phyloP scores from a whole-genome alignment of 2,888 invertebrate genomes.

The Bombylius major region DNA sequence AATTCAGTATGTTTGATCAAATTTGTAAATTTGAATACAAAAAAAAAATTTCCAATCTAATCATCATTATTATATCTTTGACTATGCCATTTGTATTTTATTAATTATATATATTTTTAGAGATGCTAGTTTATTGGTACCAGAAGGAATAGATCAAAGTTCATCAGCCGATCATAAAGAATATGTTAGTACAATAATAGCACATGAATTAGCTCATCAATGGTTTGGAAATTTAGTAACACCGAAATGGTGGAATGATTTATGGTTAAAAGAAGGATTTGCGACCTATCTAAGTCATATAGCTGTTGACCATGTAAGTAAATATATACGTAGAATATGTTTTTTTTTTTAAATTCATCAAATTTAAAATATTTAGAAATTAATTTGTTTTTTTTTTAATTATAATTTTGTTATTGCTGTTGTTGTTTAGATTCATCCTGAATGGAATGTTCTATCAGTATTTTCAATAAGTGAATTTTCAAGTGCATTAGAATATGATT shows the following conservation, averaged over 20 bases:
- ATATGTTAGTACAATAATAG: constrained; percentile 50
- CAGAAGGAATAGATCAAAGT: constrained; percentile 28
- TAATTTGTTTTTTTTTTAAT: background rate
- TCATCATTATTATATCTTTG: too few relatives aligned
- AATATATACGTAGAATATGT: background rate
- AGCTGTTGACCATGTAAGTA: constrained; percentile 26
- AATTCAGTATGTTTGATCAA: too few relatives aligned
- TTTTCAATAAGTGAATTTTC: constrained; percentile 43
- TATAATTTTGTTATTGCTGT: background rate
- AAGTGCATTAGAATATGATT: constrained; percentile 46
- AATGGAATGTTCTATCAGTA: constrained; percentile 45
- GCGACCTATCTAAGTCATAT: constrained; percentile 40
- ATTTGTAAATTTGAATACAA: too few relatives aligned
- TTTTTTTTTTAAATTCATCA: background rate
- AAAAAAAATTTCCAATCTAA: too few relatives aligned
- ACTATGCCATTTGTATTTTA: too few relatives aligned
- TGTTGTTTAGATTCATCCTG: constrained; percentile 40
- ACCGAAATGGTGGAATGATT: constrained; percentile 60
- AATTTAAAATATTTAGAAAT: background rate
- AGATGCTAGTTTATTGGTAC: constrained; percentile 45
- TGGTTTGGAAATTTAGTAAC: constrained; percentile 73
- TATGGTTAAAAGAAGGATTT: constrained; percentile 52
- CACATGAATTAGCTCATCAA: constrained; percentile 71
- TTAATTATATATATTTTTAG: constrained; percentile 26
- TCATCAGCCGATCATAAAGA: constrained; percentile 47